These are phyloP conservation scores for Colostygia pectinataria DNA, from an alignment of 2,888 invertebrate genomes.

Conservation along the genomic window DNA sequence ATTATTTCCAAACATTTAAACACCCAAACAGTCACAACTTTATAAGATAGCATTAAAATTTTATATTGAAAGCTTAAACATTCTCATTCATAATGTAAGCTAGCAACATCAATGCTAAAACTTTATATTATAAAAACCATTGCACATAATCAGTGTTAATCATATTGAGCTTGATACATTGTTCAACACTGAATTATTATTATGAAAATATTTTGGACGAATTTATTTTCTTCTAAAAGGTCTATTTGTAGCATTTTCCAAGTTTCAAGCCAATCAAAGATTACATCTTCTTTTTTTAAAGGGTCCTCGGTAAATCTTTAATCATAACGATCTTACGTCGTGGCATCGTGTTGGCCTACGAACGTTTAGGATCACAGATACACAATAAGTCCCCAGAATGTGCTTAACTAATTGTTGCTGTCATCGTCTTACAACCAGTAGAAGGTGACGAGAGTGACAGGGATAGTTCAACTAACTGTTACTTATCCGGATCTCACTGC, in stretches of 20 bases:
- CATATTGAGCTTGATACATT: slow-evolving; percentile 24
- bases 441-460: too few relatives aligned
- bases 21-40: too few relatives aligned
- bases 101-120: neutral
- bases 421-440: too few relatives aligned
- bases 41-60: too few relatives aligned
- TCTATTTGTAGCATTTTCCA: slow-evolving; percentile 13
- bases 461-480: too few relatives aligned
- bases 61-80: slow-evolving; percentile 4
- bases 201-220: slow-evolving; percentile 19
- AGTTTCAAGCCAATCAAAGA: slow-evolving; percentile 6
- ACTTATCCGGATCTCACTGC: too few relatives aligned
- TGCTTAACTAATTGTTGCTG: too few relatives aligned
- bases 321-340: neutral
- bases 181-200: slow-evolving; percentile 1
- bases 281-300: neutral
- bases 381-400: too few relatives aligned
- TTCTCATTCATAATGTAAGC: neutral
- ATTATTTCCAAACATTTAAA: too few relatives aligned
- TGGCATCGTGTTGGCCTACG: too few relatives aligned
- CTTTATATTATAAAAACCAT: neutral
- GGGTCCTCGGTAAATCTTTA: too few relatives aligned
- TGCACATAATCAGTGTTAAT: slow-evolving; percentile 3
- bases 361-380: too few relatives aligned
- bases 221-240: slow-evolving; percentile 11